Percentiles rank a stretch among this genome's conserved stretches.
Conservation (phyloP, 2,113 vertebrate genomes). For the Epinephelus cyanopodus region DNA sequence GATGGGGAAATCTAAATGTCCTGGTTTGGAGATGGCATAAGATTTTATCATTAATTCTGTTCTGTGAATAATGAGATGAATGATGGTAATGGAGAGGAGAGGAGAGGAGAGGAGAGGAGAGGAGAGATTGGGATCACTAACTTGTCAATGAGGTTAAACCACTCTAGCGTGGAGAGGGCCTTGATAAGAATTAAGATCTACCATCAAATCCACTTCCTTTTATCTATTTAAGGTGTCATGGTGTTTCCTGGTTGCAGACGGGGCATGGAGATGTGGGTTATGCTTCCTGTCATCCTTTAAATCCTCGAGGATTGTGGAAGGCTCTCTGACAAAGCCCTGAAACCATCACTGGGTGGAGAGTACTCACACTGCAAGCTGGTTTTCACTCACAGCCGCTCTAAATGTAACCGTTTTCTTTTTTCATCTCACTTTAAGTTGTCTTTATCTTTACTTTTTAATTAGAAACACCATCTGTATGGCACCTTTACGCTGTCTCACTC, state of each 20-base stretch:
- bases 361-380: slow-evolving; percentile 2
- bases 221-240: slow-evolving; percentile 12
- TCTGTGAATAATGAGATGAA: slow-evolving; percentile 41
- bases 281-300: slow-evolving; percentile 32
- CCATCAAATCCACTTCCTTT: neutral
- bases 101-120: neutral
- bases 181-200: slow-evolving; percentile 16
- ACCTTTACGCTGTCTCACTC: slow-evolving; percentile 6
- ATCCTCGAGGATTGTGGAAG: slow-evolving; percentile 30
- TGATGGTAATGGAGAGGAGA: slow-evolving; percentile 3
- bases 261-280: neutral
- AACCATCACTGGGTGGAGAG: slow-evolving; percentile 3
- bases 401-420: neutral
- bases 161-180: neutral
- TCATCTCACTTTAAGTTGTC: neutral
- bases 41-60: slow-evolving; percentile 31
- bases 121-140: slow-evolving; percentile 9
- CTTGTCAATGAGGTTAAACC: slow-evolving; percentile 35
- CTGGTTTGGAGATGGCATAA: slow-evolving; percentile 11
- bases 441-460: neutral
- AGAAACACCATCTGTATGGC: slow-evolving; percentile 4
- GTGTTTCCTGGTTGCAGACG: neutral
- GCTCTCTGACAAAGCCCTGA: slow-evolving; percentile 31
- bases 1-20: neutral
- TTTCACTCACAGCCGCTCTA: neutral